Conservation (phyloP, 2,113 vertebrate species). For the Caracal caracal region DNA sequence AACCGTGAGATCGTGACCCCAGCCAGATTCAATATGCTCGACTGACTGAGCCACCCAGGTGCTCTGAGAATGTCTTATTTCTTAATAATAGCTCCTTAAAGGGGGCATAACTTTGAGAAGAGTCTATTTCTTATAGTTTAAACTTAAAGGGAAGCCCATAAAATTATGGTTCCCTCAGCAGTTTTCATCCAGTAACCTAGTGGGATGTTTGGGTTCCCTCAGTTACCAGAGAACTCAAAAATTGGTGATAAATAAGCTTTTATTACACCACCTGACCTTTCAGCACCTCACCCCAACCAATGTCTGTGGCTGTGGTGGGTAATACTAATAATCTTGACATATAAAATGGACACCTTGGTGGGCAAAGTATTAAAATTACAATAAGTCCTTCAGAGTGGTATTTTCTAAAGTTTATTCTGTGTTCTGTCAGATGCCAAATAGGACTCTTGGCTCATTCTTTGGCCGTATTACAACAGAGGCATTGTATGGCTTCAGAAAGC, state of each 20-base stretch:
- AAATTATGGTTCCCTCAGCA: neutral
- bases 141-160: slow-evolving; percentile 7
- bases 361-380: slow-evolving; percentile 21
- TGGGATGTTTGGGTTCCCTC: neutral
- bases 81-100: slow-evolving; percentile 3
- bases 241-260: neutral
- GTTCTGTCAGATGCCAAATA: slow-evolving; percentile 5
- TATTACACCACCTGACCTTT: neutral
- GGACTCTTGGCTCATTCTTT: slow-evolving; percentile 48
- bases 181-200: slow-evolving; percentile 33
- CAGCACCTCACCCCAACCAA: neutral
- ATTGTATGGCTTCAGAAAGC: slow-evolving; percentile 23
- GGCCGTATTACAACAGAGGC: neutral
- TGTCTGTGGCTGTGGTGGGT: neutral
- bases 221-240: slow-evolving; percentile 16
- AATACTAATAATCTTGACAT: neutral
- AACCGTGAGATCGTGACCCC: no score
- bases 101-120: neutral
- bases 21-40: no score
- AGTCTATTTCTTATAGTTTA: slow-evolving; percentile 34
- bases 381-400: neutral
- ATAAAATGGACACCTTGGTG: neutral
- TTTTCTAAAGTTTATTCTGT: slow-evolving; percentile 40
- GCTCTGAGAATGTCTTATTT: no score
- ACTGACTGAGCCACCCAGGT: no score